phyloP scores from a whole-genome alignment of 2,888 invertebrate species.

The Pecten maximus region DNA sequence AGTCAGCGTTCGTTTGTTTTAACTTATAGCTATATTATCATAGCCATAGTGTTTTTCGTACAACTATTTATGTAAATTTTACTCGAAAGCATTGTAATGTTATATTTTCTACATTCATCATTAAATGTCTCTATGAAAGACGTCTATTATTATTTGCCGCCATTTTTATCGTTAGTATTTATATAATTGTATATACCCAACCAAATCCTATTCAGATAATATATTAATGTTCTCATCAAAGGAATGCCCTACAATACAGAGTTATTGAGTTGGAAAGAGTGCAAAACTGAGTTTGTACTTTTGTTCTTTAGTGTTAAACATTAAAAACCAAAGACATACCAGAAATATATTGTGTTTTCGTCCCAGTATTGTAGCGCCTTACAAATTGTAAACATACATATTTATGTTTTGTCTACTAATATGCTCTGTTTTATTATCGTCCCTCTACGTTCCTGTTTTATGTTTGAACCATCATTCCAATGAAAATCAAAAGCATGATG shows the following conservation, averaged over 20 bases:
- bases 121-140: too few species aligned
- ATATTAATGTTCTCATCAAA: too few species aligned
- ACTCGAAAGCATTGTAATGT: too few species aligned
- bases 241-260: neutral
- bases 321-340: neutral
- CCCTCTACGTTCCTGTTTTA: neutral
- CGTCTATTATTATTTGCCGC: too few species aligned
- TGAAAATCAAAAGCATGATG: conserved; percentile 9
- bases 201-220: too few species aligned
- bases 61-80: too few species aligned
- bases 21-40: too few species aligned
- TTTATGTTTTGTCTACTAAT: neutral
- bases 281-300: neutral
- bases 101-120: too few species aligned
- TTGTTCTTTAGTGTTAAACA: neutral
- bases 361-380: neutral
- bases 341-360: neutral
- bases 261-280: neutral
- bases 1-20: too few species aligned
- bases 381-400: neutral
- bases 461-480: conserved; percentile 22
- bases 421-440: neutral
- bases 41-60: too few species aligned
- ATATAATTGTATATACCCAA: too few species aligned
- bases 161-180: too few species aligned